A percentile compares a stretch with the other conserved stretches of the same genome.
Evolutionary conservation across 2,113 vertebrate genomes (phyloP).

Genomic region (Irena cyanogastra): DNA sequence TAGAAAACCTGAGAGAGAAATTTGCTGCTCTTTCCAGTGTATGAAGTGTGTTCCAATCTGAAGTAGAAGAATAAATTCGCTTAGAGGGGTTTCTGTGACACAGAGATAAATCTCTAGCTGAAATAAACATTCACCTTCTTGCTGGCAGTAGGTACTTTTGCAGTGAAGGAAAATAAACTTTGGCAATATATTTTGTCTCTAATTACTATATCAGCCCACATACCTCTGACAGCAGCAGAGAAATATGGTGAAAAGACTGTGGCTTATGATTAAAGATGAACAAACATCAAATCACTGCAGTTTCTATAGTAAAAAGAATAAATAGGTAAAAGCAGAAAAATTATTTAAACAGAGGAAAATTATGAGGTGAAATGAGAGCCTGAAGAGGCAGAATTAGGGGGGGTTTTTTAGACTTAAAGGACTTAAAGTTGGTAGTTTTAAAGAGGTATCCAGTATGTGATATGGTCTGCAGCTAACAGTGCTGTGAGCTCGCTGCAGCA

Average conservation of each 20-base stretch:
- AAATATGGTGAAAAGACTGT: background rate
- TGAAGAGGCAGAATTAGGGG: background rate
- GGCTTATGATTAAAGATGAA: background rate
- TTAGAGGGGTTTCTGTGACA: background rate
- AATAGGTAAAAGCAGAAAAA: background rate
- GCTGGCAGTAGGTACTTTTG: background rate
- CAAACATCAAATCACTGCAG: background rate
- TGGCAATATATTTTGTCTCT: background rate
- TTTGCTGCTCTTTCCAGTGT: background rate
- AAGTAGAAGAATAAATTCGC: background rate
- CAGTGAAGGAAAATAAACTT: background rate
- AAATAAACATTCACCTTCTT: background rate
- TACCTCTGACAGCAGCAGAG: background rate
- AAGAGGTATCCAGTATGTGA: background rate
- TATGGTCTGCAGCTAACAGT: background rate
- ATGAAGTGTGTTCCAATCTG: background rate
- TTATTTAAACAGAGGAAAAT: background rate
- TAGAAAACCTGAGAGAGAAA: background rate
- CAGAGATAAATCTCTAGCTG: background rate
- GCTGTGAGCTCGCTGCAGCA: background rate
- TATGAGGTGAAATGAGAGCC: background rate
- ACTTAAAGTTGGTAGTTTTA: background rate
- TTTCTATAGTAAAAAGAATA: background rate
- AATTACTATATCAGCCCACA: background rate
- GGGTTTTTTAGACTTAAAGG: fast-evolving